phyloP scores from a whole-genome alignment of 1,140 invertebrate species.

The Ooceraea biroi region DNA sequence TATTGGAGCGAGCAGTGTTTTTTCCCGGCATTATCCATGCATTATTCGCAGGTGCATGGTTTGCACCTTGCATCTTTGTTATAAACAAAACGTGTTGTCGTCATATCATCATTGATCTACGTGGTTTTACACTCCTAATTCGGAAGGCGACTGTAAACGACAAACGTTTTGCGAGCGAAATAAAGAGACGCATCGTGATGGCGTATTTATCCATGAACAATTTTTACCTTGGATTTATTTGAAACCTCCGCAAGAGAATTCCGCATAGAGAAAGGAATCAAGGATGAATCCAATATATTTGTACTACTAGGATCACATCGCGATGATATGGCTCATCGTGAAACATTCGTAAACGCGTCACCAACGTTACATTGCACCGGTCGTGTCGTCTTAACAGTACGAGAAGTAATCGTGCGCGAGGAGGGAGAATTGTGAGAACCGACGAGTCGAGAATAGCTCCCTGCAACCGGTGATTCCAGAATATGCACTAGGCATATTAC shows the following conservation, averaged over 20 bases:
- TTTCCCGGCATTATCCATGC: conserved; percentile 27
- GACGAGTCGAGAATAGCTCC: conserved; percentile 53
- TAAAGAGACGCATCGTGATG: background rate
- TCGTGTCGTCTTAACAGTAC: background rate
- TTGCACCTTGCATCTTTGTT: conserved; percentile 3
- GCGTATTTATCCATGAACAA: too few relatives aligned
- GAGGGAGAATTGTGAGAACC: conserved; percentile 44
- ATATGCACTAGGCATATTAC: conserved; percentile 65
- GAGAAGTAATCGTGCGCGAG: conserved; percentile 27
- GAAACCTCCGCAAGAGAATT: too few relatives aligned
- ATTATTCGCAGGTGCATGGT: conserved; percentile 21
- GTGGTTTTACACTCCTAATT: too few relatives aligned
- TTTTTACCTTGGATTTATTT: conserved; percentile 13
- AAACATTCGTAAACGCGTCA: conserved; percentile 45
- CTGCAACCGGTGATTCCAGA: conserved; percentile 48
- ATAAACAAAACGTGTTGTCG: background rate
- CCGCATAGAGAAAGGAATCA: background rate
- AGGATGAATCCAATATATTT: background rate
- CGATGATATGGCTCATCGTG: background rate
- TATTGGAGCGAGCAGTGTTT: conserved; percentile 42
- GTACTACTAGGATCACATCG: background rate
- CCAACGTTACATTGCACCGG: conserved; percentile 20
- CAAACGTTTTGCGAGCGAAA: too few relatives aligned
- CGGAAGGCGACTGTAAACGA: too few relatives aligned
- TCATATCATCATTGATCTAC: too few relatives aligned